Conservation (phyloP, 2,113 vertebrate genomes). For the Cyprinodon variegatus region DNA sequence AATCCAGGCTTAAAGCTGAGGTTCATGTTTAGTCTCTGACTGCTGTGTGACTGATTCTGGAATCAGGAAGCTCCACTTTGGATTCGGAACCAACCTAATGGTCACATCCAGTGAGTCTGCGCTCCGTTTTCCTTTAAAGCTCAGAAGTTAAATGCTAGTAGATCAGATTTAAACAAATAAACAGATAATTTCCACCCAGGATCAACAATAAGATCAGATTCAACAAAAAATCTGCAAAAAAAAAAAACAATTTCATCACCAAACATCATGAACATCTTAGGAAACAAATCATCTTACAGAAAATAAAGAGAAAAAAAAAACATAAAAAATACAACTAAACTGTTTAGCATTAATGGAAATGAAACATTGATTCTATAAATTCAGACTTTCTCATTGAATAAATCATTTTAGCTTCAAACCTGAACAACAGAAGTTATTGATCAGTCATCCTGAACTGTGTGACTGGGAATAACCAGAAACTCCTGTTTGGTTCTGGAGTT, state of each 20-base stretch:
- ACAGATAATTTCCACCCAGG: too few relatives aligned
- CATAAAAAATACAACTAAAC: neutral
- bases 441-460: slow-evolving; percentile 1
- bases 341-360: too few relatives aligned
- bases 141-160: too few relatives aligned
- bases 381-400: too few relatives aligned
- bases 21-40: slow-evolving; percentile 5
- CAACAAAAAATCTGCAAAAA: too few relatives aligned
- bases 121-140: neutral
- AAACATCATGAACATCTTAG: too few relatives aligned
- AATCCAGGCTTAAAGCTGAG: neutral
- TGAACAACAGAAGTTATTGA: neutral
- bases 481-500: slow-evolving; percentile 3
- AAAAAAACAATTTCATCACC: too few relatives aligned
- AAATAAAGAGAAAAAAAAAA: too few relatives aligned
- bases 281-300: neutral
- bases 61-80: slow-evolving; percentile 42
- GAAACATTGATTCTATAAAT: too few relatives aligned
- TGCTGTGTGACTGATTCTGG: slow-evolving; percentile 45
- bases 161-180: too few relatives aligned
- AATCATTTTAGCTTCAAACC: neutral
- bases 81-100: slow-evolving; percentile 48
- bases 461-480: slow-evolving; percentile 1
- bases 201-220: too few relatives aligned
- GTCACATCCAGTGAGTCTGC: slow-evolving; percentile 53